Percentiles rank a stretch among this genome's conserved stretches.
These are phyloP conservation scores for Macroglossus sobrinus DNA, from an alignment of 2,113 vertebrate species.

Conservation along the genomic window DNA sequence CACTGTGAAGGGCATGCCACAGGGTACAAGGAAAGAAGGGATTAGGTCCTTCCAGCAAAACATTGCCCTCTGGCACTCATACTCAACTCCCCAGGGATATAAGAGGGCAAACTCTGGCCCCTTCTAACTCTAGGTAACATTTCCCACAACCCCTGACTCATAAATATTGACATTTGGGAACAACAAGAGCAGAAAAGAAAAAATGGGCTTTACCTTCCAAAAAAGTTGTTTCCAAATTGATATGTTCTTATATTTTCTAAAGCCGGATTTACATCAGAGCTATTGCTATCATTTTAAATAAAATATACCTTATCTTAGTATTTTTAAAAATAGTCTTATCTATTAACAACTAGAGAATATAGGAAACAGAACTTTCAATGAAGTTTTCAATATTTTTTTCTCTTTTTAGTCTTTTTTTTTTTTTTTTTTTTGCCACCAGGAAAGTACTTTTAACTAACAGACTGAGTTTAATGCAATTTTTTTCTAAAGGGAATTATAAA, in stretches of 20 bases:
- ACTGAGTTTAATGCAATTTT: not conserved
- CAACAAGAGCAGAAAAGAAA: slow-evolving; percentile 38
- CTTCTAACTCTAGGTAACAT: slow-evolving; percentile 62
- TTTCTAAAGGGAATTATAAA: slow-evolving; percentile 25
- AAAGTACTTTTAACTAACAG: slow-evolving; percentile 10
- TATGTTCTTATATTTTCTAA: slow-evolving; percentile 41
- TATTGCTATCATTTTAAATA: not conserved
- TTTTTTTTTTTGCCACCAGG: not conserved
- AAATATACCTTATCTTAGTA: not conserved
- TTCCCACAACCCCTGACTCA: slow-evolving; percentile 71
- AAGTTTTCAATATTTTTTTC: not conserved
- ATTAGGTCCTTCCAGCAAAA: not conserved
- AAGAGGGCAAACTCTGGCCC: slow-evolving; percentile 2
- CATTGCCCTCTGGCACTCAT: slow-evolving; percentile 28
- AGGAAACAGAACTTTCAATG: slow-evolving; percentile 8
- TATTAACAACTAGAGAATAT: slow-evolving; percentile 10
- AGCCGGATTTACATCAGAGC: slow-evolving; percentile 19
- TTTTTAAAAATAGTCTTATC: not conserved
- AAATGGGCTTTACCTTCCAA: not conserved
- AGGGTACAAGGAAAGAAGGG: not conserved
- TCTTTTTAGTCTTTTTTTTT: not conserved
- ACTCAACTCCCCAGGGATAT: not conserved
- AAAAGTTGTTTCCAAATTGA: slow-evolving; percentile 14
- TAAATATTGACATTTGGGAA: slow-evolving; percentile 72
- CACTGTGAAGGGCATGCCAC: slow-evolving; percentile 43